A percentile compares a stretch with the other conserved stretches of the same genome.
Evolutionary conservation across 2,113 vertebrate genomes (phyloP).

Genomic region (Albula glossodonta): DNA sequence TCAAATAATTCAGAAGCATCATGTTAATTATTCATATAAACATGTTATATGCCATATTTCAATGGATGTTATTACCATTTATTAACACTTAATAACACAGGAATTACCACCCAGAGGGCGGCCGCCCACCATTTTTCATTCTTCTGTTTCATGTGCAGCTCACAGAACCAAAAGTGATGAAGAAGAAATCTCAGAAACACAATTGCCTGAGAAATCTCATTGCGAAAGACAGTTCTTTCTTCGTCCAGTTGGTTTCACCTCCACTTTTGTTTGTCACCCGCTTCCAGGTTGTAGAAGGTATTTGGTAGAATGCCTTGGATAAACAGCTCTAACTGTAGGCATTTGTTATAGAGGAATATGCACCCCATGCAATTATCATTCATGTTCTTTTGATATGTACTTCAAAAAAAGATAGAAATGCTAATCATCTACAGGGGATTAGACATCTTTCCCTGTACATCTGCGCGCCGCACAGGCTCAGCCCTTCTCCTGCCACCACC

Average conservation of each 20-base stretch:
- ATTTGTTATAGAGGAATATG: neutral
- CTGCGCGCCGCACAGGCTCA: neutral
- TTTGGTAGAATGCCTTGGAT: neutral
- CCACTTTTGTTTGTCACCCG: neutral
- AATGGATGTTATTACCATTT: neutral
- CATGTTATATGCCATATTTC: neutral
- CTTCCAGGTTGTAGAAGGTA: neutral
- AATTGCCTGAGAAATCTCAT: neutral
- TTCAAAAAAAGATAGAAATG: neutral
- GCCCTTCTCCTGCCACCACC: conserved; percentile 10
- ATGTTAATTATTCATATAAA: neutral
- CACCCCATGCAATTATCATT: neutral
- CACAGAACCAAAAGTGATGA: neutral
- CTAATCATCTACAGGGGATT: neutral
- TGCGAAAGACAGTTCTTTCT: neutral
- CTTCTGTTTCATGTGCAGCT: neutral
- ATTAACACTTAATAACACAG: neutral
- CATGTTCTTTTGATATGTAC: neutral
- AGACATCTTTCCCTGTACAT: neutral
- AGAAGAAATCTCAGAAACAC: neutral
- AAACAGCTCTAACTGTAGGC: neutral
- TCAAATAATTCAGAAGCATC: neutral
- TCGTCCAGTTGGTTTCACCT: neutral
- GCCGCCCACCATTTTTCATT: neutral
- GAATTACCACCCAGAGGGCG: neutral